phyloP scores from a whole-genome alignment of 1,140 invertebrate species.

The Diorhabda carinulata region DNA sequence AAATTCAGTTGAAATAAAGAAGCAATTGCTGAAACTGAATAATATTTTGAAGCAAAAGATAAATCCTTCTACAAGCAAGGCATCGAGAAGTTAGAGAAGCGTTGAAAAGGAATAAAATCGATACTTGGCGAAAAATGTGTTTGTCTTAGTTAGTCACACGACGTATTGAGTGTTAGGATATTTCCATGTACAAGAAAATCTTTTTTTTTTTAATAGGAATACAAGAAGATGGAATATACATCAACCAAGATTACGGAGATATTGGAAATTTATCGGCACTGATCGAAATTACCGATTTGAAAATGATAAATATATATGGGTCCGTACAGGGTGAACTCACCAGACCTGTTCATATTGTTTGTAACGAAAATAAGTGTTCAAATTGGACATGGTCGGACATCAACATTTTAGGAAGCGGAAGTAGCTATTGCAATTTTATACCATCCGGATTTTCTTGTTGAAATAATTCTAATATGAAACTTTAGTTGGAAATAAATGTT shows the following conservation, averaged over 20 bases:
- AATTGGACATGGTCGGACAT: conserved; percentile 22
- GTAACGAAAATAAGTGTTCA: conserved; percentile 17
- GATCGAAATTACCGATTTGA: conserved; percentile 23
- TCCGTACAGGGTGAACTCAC: conserved; percentile 16
- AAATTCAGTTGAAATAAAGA: no score
- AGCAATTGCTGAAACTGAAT: no score
- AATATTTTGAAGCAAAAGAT: no score
- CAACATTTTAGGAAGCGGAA: conserved; percentile 15
- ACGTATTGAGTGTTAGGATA: no score
- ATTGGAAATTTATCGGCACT: conserved; percentile 14
- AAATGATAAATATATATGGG: conserved; percentile 15
- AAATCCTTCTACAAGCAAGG: no score
- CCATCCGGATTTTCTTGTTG: conserved; percentile 21
- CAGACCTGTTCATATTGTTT: conserved; percentile 20
- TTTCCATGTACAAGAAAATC: no score
- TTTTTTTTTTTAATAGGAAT: not conserved
- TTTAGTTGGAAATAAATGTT: no score
- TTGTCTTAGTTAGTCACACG: no score
- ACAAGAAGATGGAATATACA: not conserved
- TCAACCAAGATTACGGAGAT: conserved; percentile 6
- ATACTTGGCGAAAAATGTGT: no score
- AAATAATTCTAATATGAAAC: no score
- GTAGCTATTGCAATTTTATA: conserved; percentile 5
- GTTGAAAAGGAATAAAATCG: no score
- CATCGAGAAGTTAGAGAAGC: no score